phyloP scores from a whole-genome alignment of 2,888 invertebrate genomes.

The Drosophila austrosaltans region DNA sequence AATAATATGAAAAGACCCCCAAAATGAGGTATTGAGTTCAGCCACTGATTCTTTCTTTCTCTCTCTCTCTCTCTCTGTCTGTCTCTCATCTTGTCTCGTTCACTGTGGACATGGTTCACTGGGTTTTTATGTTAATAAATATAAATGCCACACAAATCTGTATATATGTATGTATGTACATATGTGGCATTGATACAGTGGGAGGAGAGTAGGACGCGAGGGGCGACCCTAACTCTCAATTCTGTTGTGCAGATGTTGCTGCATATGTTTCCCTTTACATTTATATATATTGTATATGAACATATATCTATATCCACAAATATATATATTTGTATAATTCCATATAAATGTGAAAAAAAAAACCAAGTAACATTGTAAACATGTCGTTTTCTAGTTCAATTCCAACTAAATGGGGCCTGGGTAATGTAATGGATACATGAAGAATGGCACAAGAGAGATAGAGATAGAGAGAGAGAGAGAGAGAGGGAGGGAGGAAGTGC shows the following conservation, averaged over 20 bases:
- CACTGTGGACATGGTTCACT: conserved; percentile 70
- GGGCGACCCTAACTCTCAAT: not conserved
- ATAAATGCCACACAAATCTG: conserved; percentile 58
- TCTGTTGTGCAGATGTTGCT: conserved; percentile 34
- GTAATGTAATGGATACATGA: conserved; percentile 68
- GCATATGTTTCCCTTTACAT: conserved; percentile 13
- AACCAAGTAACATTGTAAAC: conserved; percentile 41
- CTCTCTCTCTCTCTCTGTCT: not conserved
- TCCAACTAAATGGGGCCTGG: conserved; percentile 67
- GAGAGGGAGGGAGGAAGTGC: conserved; percentile 15
- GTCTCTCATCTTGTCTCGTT: not conserved
- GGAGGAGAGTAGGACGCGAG: not conserved
- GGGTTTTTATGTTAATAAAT: conserved; percentile 80
- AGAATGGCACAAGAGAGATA: conserved; percentile 23
- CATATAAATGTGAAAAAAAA: conserved; percentile 24
- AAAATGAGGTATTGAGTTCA: conserved; percentile 59
- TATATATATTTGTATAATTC: conserved; percentile 20
- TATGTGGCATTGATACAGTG: not conserved
- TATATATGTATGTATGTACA: conserved; percentile 18
- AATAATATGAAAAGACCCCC: conserved; percentile 42
- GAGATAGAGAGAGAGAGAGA: too few relatives aligned
- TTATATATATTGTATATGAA: not conserved
- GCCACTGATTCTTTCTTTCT: conserved; percentile 3
- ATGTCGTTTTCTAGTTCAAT: conserved; percentile 75
- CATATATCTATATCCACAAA: not conserved